Evolutionary conservation across 2,888 invertebrate genomes (phyloP).

Genomic region (Meghimatium bilineatum): DNA sequence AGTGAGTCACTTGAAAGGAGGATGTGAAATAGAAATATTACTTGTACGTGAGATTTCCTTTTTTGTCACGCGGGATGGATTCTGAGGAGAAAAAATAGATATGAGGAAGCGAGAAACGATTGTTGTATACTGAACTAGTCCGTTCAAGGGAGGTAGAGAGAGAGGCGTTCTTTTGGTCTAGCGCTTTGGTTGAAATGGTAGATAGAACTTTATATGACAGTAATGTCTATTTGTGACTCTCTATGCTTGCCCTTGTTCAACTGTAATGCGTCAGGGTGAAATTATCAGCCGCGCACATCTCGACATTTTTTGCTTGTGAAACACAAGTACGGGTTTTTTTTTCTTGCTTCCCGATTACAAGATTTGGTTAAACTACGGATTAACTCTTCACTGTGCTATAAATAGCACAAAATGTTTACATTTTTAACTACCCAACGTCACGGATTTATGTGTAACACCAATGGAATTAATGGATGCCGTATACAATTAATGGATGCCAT

Average conservation of each 20-base stretch:
- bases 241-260: background rate
- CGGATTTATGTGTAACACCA: no score
- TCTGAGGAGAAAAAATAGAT: background rate
- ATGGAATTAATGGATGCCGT: no score
- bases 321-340: no score
- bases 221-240: background rate
- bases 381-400: no score
- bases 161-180: background rate
- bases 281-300: background rate
- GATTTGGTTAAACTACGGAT: no score
- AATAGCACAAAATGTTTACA: no score
- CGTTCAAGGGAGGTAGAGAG: background rate
- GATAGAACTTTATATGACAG: conserved; percentile 4
- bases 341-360: no score
- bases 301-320: background rate
- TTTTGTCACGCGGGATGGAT: conserved; percentile 19
- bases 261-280: no score
- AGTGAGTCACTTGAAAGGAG: conserved; percentile 6
- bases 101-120: background rate
- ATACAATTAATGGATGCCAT: no score
- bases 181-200: background rate
- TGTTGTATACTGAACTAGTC: background rate
- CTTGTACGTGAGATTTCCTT: background rate
- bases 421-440: no score
- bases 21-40: conserved; percentile 12